Base-by-base conservation (phyloP, 2,888 invertebrate species). In the Platerodrilus igneus region DNA sequence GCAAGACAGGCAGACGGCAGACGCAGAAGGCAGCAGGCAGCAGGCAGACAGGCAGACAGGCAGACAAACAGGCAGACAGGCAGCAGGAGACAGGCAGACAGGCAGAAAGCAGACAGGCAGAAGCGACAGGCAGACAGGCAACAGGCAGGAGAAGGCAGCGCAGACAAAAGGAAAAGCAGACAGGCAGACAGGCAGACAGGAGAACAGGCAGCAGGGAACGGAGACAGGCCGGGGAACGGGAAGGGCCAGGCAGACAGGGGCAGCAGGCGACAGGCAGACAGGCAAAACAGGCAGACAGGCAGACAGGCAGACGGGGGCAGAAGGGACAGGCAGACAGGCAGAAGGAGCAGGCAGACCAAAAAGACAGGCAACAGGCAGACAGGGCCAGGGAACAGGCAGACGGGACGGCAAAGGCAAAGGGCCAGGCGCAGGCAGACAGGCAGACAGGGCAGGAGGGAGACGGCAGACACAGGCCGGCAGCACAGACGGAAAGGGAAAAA, bases 221-320 rank as follows among this genome's bases (percentile, higher is more conserved):
- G 10, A 31, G 19, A 50, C n/a, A n/a, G n/a, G n/a, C n/a, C n/a
- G 51, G 48, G 46, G 46, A 54, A 45, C 49, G 38, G 39, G 20
- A 27, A 27, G 17, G n/a, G n/a, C n/a, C 17, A 36, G 27, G 19
- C 18, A 27, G 17, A 15, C 23, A 53, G 49, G 45, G 41, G 45
- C 52, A 48, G 48, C 48, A 47, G 48, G 36, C 14, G 31, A 19
- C 31, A 31, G 19, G n/a, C 20, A 31, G 20, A 19, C 19, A 31
- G 31, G n/a, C 20, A 31, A 20, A n/a, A 19, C 19, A 31, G 20
- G n/a, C 20, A 31, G 31, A 19, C 19, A 31, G 20, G n/a, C 31
- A 31, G 31, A 19, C 31, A 31, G 19, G 13, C 20, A 31, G 20
- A 19, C 20, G 19, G 31, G n/a, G 13, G 19, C 13, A 19, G 19